Evolutionary conservation across 2,888 invertebrate species (phyloP), one percentile per base, ranked within the genome.

Genomic region (Celastrina argiolus): DNA sequence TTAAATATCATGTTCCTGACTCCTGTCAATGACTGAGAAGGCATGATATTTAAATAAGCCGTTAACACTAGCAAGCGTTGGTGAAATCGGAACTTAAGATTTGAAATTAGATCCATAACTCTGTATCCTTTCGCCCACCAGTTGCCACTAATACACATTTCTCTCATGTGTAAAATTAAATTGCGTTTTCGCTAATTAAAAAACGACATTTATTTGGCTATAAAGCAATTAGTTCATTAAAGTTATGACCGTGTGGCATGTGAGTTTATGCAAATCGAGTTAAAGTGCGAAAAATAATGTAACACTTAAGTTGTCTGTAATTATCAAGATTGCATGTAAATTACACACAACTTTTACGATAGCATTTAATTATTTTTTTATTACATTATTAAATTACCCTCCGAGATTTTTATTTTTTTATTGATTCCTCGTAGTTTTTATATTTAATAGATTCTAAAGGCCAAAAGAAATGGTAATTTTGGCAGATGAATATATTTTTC

Each of bases 281-380:
- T 51, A 51, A 51, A 51, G 22, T 51, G 51, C 51, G 51, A 51
- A 51, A 51, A 26, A 51, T 51, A 51, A 26, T 51, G 51, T 51
- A 26, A 51, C 22, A 51, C 22, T 26, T 26, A 51, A 26, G 10
- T 18, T 51, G 51, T 51, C 51, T 22, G 51, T 51, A 51, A 51
- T 22, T 5, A 51, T 51, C 51, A 26, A 51, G 51, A 51, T 51
- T 26, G 51, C 22, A 14, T 51, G 26, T 22, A 51, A 51, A 5
- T 51, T 51, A 22, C 31, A 31, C 18, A 45, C 51, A 22, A 51
- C 12, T 51, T 51, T 51, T 26, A 51, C 51, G 51, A 51, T 26
- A 12, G 5, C 10, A 22, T 3, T 45, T 51, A 26, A 51, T 51
- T 51, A 26, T 22, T 51, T 51, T 45, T 22, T 22, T 12, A 51